Evolutionary conservation across 2,888 invertebrate species (phyloP), one percentile per base, ranked within the genome.

Genomic region (Resseliella maxima): DNA sequence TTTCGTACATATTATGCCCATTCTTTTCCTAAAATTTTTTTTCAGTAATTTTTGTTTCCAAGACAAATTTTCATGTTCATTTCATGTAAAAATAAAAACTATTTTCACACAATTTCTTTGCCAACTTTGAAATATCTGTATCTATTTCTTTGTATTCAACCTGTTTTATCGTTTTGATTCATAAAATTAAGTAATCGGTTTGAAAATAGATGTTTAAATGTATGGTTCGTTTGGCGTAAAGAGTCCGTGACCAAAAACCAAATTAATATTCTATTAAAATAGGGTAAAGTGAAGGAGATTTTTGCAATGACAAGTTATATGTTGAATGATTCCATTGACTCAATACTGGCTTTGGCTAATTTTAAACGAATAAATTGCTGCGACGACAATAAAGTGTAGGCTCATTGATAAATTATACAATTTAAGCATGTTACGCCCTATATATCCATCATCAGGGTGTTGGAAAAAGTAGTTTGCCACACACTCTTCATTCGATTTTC

Each of bases 351-450:
- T 24, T 72, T 27, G 72, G 72, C 31, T 72, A 27, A 27, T 72
- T 72, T 35, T 72, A 31, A 72, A 35, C 31, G 72, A 27, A 72
- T 72, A 72, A 72, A 72, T 12, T 72, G 31, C 15, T 35, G 15
- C 59, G 27, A 59, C 24, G 59, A n/a, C 59, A 59, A 41, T 50
- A 15, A 8, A 50, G 46, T 50, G 46, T 59, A 72, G n/a, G 24
- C 83, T 83, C 83, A 38, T 83, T 83, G 83, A 83, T 38, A 83
- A 83, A 83, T 83, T 36, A 83, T 36, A 38, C 38, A 38, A 83
- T 38, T 83, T 83, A 38, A 12, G n/a, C 38, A 15, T 83, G 83
- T 38, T 38, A 83, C 83, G 38, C 36, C 83, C 83, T 21, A 38
- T 83, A 83, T 83, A 83, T 83, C 83, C n/a, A 83, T 83, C 83